Percentiles rank a stretch among this genome's conserved stretches.
Conservation (phyloP, 2,888 invertebrate species). For the Aradus depressus region DNA sequence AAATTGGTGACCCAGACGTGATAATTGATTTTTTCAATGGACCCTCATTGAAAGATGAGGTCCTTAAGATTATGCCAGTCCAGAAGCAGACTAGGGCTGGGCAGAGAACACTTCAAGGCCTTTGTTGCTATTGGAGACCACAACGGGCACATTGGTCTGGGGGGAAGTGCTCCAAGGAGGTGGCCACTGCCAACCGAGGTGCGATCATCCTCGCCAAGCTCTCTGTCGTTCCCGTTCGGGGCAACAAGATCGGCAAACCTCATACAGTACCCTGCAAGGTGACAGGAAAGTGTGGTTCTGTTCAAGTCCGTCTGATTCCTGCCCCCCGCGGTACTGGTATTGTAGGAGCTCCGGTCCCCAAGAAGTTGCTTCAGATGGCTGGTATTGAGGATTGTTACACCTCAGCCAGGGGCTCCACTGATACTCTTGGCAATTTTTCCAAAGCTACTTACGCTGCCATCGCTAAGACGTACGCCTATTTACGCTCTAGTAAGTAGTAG, state of each 20-base stretch:
- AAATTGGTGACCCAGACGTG: no score
- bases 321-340: conserved; percentile 99
- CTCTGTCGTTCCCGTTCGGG: conserved; percentile 98
- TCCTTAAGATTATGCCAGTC: conserved; percentile 99
- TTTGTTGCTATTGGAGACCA: conserved; percentile 79
- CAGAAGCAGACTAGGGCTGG: conserved; percentile 99
- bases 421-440: conserved; percentile 94
- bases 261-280: conserved; percentile 99
- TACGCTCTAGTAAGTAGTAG: no score
- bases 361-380: conserved; percentile 96
- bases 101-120: conserved; percentile 92
- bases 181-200: conserved; percentile 97
- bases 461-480: conserved; percentile 93
- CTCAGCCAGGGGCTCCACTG: conserved; percentile 92
- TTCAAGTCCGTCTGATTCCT: conserved; percentile 93
- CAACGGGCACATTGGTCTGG: conserved; percentile 96
- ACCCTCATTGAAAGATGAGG: conserved; percentile 87
- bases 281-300: conserved; percentile 94
- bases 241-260: conserved; percentile 98
- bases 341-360: conserved; percentile 97
- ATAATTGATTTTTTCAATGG: conserved; percentile 98
- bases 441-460: conserved; percentile 98
- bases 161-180: conserved; percentile 99
- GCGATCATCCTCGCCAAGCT: conserved; percentile 97
- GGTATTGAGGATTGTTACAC: conserved; percentile 99